Base-by-base conservation (phyloP, 2,797 vertebrate species). In the Onychomys arenicola region DNA sequence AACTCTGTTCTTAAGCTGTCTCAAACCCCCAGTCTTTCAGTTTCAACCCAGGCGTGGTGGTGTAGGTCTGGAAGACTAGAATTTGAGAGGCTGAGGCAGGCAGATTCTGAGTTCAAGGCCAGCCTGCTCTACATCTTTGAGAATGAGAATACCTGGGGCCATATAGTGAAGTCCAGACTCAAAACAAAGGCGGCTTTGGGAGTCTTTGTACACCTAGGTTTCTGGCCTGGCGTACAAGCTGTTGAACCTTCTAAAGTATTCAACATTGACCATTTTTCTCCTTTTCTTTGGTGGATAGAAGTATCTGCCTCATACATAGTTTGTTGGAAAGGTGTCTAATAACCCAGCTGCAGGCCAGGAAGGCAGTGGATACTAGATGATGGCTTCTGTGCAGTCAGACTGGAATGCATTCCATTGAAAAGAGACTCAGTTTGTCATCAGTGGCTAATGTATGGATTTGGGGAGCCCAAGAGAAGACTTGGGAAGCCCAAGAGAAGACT, bases 161-260 rank as follows among this genome's bases (percentile, higher is more conserved):
- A 88, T 23, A 40, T 29, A 19, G n/a, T 29, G 16, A 73, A n/a
- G 57, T 9, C 10, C 14, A 19, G 9, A 73, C 14, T 73, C 25
- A 19, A 55, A 57, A 7, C 25, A 86, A 27, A 57, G 9, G 86
- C 63, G 49, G 0, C 43, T 34, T 37, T 78, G 29, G 73, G 32
- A 77, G 73, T 63, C 43, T 80, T 14, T 27, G 49, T 43, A 3
- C 29, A 80, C 16, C 19, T 55, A 25, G 52, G 63, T 37, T 63
- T 89, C 43, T 83, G 49, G 37, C 69, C 14, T 75, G 34, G 10
- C 29, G 71, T 12, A 14, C 11, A 86, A 46, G 52, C 27, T 87
- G 9, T 92, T 92, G 84, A 76, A 92, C 37, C 13, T 94, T 85
- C 65, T 29, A 49, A 83, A 17, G 65, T 23, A 34, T 94, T 96